Percentiles rank a stretch among this genome's conserved stretches.
Evolutionary conservation across 2,888 invertebrate genomes (phyloP).

Genomic region (Steromphala cineraria): DNA sequence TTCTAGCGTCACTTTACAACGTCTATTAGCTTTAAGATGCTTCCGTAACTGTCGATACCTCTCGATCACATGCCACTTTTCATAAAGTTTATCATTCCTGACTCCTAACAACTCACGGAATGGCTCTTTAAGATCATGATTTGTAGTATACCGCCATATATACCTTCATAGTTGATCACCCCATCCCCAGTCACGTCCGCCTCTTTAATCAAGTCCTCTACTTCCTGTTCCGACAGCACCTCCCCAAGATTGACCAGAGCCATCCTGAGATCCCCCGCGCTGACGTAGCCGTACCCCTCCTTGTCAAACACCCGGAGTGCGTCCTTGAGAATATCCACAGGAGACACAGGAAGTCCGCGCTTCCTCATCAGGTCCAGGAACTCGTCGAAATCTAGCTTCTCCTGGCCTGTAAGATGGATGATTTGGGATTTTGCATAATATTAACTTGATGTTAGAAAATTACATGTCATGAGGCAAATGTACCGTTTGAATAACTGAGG

Average conservation of each 20-base stretch:
- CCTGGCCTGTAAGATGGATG: slow-evolving; percentile 86
- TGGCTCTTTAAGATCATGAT: no score
- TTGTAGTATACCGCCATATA: no score
- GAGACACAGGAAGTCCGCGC: slow-evolving; percentile 96
- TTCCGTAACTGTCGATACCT: no score
- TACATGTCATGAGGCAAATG: no score
- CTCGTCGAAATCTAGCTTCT: slow-evolving; percentile 99
- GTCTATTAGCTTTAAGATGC: no score
- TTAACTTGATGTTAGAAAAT: no score
- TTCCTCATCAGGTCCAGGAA: slow-evolving; percentile 99
- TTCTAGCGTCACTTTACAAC: no score
- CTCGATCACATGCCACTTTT: no score
- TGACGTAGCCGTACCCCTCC: slow-evolving; percentile 99
- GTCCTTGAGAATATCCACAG: slow-evolving; percentile 99
- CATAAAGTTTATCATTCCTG: no score
- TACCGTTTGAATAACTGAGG: no score
- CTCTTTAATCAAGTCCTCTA: slow-evolving; percentile 99
- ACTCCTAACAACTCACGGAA: no score
- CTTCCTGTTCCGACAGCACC: slow-evolving; percentile 98
- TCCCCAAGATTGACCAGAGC: slow-evolving; percentile 99
- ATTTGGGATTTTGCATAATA: background rate
- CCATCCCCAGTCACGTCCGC: slow-evolving; percentile 99
- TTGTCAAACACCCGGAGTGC: slow-evolving; percentile 99
- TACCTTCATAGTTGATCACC: slow-evolving; percentile 96
- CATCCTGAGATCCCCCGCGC: slow-evolving; percentile 97